Base-by-base conservation (phyloP, 1,140 invertebrate genomes). In the Drosophila parabipectinata region DNA sequence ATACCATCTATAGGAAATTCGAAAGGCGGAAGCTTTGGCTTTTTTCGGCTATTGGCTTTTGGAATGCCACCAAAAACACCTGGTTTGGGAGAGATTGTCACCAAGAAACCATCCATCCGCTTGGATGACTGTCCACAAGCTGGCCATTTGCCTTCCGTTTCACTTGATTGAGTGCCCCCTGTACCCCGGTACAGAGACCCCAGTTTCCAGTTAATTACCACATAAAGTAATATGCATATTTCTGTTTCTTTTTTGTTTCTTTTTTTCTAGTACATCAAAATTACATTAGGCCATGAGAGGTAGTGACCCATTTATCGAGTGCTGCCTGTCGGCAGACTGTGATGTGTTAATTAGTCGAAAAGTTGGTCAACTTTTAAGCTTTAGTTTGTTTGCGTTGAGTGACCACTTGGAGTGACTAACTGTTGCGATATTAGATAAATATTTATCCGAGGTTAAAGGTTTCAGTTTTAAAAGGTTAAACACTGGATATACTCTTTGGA, bases 291-390 rank as follows among this genome's bases (percentile, higher is more conserved):
- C 62, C 18, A 48, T 39, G 54, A 14, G 44, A 57, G 24, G 52
- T 41, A 54, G 45, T 66, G 80, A 72, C 80, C 71, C 34, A 76
- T 83, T 63, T 83, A 73, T 62, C 44, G 58, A 73, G 69, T 63
- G 58, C 71, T 15, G 68, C 32, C 66, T 37, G 67, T 69, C 41
- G 14, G n/a, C 15, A 57, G 67, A 39, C 64, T 57, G 44, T 69
- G 67, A 83, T 79, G 80, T 83, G 81, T 83, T 83, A 83, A 85
- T 85, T 85, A 85, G 80, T 83, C 79, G 57, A 68, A 37, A 58
- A 68, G 74, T 81, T 69, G 60, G 68, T 51, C 71, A 73, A 73
- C 51, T 21, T 47, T 15, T 12, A 18, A 63, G 67, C 67, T 32
- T 48, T 69, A 57, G 62, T 50, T 75, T 75, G 51, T 26, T n/a